Conservation (phyloP, 2,113 vertebrate genomes). For the Lathamus discolor region DNA sequence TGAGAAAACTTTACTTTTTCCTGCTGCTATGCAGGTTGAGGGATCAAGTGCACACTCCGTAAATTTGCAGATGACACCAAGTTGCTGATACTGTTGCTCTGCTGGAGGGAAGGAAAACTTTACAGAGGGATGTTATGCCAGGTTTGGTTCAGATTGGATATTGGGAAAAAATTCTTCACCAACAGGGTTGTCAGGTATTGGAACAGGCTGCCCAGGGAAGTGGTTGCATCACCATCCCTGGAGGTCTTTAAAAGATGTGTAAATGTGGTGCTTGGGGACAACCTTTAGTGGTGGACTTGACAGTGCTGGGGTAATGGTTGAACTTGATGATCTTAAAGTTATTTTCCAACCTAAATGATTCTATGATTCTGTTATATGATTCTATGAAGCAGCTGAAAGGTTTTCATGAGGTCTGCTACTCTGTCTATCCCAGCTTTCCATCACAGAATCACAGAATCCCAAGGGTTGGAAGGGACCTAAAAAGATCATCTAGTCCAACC, state of each 20-base stretch:
- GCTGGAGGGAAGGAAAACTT: background rate
- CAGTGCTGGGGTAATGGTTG: background rate
- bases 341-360: background rate
- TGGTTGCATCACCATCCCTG: too few species aligned
- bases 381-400: background rate
- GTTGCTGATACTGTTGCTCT: background rate
- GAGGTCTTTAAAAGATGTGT: background rate
- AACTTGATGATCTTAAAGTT: background rate
- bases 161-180: background rate
- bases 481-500: too few species aligned
- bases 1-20: background rate
- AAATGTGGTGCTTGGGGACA: background rate
- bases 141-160: background rate
- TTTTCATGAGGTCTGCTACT: background rate
- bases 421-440: background rate
- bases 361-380: background rate
- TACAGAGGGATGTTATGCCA: background rate
- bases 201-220: background rate
- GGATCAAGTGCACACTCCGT: background rate
- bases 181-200: background rate
- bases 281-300: background rate
- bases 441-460: too few species aligned
- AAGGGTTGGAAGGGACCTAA: too few species aligned
- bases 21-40: background rate
- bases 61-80: background rate